Percentiles rank a stretch among this genome's conserved stretches.
Evolutionary conservation across 2,888 invertebrate genomes (phyloP).

Genomic region (Calliopum simillimum): DNA sequence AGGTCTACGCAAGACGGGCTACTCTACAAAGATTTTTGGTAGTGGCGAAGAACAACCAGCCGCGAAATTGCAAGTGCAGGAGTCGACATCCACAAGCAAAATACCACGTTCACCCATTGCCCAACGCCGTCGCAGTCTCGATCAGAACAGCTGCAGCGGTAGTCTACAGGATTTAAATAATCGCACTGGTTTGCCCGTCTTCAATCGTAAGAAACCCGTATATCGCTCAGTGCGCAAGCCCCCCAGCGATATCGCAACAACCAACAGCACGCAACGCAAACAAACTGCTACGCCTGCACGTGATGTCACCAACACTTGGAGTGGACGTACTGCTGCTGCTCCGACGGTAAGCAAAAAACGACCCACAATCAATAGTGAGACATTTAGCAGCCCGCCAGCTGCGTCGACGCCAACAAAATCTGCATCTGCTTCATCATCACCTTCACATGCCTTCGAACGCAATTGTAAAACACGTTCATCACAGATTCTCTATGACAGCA

Average conservation of each 20-base stretch:
- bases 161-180: constrained; percentile 59
- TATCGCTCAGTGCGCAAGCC: constrained; percentile 68
- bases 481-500: constrained; percentile 68
- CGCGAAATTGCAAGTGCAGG: constrained; percentile 13
- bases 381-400: constrained; percentile 67
- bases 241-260: background rate
- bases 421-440: constrained; percentile 53
- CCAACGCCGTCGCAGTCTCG: constrained; percentile 63
- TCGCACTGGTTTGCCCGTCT: constrained; percentile 56
- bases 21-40: constrained; percentile 73
- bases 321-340: constrained; percentile 70
- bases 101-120: constrained; percentile 65
- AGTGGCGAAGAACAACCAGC: constrained; percentile 66
- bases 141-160: constrained; percentile 60
- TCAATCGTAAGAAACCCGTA: constrained; percentile 64
- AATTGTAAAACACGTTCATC: constrained; percentile 63
- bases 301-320: constrained; percentile 80
- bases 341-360: constrained; percentile 64
- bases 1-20: constrained; percentile 78
- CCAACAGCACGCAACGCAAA: constrained; percentile 31
- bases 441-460: constrained; percentile 69
- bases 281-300: constrained; percentile 57
- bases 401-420: constrained; percentile 44
- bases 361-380: constrained; percentile 73
- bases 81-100: constrained; percentile 48